Conservation (phyloP, 2,888 invertebrate species). For the Cryptus armator region DNA sequence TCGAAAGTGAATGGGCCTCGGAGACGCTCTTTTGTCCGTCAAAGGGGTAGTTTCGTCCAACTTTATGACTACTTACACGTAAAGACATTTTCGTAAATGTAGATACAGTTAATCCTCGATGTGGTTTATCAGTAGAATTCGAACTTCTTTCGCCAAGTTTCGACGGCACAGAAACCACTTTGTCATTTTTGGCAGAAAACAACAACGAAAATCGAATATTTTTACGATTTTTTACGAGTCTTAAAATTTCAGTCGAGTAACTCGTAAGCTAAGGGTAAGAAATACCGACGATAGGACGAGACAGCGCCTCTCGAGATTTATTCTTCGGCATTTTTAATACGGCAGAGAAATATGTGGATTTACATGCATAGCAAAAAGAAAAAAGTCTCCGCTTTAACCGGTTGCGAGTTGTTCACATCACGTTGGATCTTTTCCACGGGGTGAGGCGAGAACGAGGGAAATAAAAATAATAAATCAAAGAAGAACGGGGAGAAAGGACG, state of each 20-base stretch:
- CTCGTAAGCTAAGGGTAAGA: neutral
- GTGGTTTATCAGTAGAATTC: too few relatives aligned
- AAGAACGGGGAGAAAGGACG: neutral
- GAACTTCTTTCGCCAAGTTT: too few relatives aligned
- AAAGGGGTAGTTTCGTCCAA: neutral
- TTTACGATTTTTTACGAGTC: neutral
- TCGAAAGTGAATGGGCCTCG: neutral
- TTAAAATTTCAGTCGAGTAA: neutral
- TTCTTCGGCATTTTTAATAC: neutral
- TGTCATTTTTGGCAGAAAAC: neutral
- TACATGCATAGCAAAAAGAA: neutral
- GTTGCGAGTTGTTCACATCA: constrained; percentile 11
- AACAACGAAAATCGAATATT: neutral
- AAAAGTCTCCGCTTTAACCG: neutral
- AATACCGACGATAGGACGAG: neutral
- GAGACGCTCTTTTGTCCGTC: neutral
- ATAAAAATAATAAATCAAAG: constrained; percentile 10
- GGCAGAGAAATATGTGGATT: neutral
- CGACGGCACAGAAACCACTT: neutral
- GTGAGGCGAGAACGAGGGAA: neutral
- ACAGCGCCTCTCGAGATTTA: neutral
- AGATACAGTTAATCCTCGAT: neutral
- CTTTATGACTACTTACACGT: neutral
- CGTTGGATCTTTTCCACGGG: constrained; percentile 1
- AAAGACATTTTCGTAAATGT: neutral